Base-by-base conservation (phyloP, 2,888 invertebrate genomes). In the Cybosia mesomella region DNA sequence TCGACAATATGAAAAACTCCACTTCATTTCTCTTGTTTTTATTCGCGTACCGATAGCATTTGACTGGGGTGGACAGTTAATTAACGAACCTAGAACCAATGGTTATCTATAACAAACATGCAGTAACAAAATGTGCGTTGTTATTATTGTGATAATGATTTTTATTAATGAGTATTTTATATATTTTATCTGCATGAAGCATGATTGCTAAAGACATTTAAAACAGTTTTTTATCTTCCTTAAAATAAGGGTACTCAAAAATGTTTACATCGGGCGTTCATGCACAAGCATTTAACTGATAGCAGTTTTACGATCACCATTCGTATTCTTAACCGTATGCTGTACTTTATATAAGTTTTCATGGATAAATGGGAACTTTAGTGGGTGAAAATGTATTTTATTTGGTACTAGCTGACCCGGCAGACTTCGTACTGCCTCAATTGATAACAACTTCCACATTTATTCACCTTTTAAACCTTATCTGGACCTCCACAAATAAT, bases 1-100 rank as follows among this genome's bases (percentile, higher is more conserved):
- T 92, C 90, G 92, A 86, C 93, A 91, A 92, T 93, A 93, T 93
- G 93, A 93, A 94, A 91, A 93, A 91, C 88, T 89, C 90, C 89
- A 87, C 89, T 87, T 85, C 87, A 88, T 90, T 91, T 87, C 88
- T 87, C 90, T 87, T 87, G 85, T 91, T 92, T 79, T 93, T 89
- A 91, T 90, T 89, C 87, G 83, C 83, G 84, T 80, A 84, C 87
- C 85, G 86, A 88, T 86, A 86, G 85, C 87, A 87, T 90, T 92
- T 90, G 89, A 91, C 91, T 90, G 90, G 90, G 87, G 88, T 87
- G 88, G 91, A 92, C 92, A 91, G 90, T 92, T 93, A 92, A 93
- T 93, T 92, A 92, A 92, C 90, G 88, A 88, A 89, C 89, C 88
- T 92, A 91, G 89, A 90, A 89, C 87, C 91, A 91, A 91, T 87